These are phyloP conservation scores for Panonychus citri DNA, from an alignment of 1,140 invertebrate species.

Conservation along the genomic window DNA sequence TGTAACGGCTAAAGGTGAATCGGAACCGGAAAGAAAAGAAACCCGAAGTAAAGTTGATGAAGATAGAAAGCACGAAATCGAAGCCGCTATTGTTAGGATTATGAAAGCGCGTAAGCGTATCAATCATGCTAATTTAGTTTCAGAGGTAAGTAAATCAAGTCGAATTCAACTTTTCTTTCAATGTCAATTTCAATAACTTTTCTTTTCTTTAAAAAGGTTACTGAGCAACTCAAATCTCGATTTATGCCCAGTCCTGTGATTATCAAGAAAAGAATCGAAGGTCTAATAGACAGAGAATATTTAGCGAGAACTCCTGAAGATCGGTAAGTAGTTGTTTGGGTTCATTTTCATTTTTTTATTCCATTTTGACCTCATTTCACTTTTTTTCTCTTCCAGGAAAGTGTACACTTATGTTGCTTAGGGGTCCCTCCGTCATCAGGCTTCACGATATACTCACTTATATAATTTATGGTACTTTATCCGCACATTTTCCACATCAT, in stretches of 20 bases:
- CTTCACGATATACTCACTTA: not conserved
- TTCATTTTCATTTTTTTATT: slow-evolving; percentile 1
- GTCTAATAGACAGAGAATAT: slow-evolving; percentile 95
- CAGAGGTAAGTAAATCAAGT: slow-evolving; percentile 47
- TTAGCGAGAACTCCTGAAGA: slow-evolving; percentile 84
- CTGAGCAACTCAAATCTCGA: slow-evolving; percentile 78
- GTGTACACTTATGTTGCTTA: slow-evolving; percentile 78
- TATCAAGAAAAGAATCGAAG: slow-evolving; percentile 97
- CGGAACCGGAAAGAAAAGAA: slow-evolving; percentile 90
- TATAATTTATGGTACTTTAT: not conserved
- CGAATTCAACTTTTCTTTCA: not conserved
- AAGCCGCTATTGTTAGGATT: slow-evolving; percentile 95
- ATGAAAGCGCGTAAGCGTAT: slow-evolving; percentile 96
- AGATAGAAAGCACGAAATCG: slow-evolving; percentile 50
- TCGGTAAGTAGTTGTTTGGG: slow-evolving; percentile 28
- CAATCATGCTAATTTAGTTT: slow-evolving; percentile 77
- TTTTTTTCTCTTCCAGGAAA: slow-evolving; percentile 36
- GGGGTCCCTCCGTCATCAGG: slow-evolving; percentile 13
- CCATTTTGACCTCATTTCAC: not conserved
- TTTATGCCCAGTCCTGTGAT: slow-evolving; percentile 92
- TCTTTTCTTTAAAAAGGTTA: slow-evolving; percentile 35
- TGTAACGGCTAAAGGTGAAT: slow-evolving; percentile 90
- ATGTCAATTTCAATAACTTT: not conserved
- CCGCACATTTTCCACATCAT: not conserved
- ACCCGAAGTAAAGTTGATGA: slow-evolving; percentile 95